phyloP scores from a whole-genome alignment of 2,888 invertebrate species.

The Trichopria drosophilae region DNA sequence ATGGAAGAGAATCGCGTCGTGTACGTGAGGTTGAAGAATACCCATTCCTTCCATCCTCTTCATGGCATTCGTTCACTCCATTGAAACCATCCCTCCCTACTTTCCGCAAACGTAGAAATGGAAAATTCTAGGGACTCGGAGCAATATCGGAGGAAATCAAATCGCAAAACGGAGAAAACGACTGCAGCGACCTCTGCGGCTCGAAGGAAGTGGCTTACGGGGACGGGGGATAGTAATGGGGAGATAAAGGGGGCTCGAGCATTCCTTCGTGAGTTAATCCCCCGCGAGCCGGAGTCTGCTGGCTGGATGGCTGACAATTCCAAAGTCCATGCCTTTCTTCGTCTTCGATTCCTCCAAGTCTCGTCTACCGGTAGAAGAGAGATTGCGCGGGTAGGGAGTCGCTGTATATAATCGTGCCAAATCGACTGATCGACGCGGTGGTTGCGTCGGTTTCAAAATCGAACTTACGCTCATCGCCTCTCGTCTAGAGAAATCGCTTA shows the following conservation, averaged over 20 bases:
- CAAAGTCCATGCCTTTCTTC: too few relatives aligned
- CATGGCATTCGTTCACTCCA: slow-evolving; percentile 16
- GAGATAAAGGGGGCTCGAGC: slow-evolving; percentile 38
- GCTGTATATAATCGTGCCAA: too few relatives aligned
- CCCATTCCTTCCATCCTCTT: slow-evolving; percentile 4
- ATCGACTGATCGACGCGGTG: too few relatives aligned
- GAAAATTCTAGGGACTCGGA: slow-evolving; percentile 50
- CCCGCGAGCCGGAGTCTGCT: slow-evolving; percentile 42
- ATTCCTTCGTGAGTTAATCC: slow-evolving; percentile 54
- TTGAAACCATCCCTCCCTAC: slow-evolving; percentile 5
- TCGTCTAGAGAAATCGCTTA: too few relatives aligned
- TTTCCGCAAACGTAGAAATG: slow-evolving; percentile 33
- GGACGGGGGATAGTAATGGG: slow-evolving; percentile 23
- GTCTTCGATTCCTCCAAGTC: too few relatives aligned
- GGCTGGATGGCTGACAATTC: slow-evolving; percentile 52
- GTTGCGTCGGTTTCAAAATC: too few relatives aligned
- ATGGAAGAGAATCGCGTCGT: slow-evolving; percentile 9
- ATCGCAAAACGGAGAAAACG: slow-evolving; percentile 55
- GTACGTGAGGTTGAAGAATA: slow-evolving; percentile 29
- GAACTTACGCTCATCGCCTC: too few relatives aligned
- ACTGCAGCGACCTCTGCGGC: slow-evolving; percentile 38
- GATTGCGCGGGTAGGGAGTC: too few relatives aligned
- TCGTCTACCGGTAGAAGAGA: too few relatives aligned
- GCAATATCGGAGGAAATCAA: slow-evolving; percentile 56
- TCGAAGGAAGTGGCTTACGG: slow-evolving; percentile 25